phyloP scores from a whole-genome alignment of 2,888 invertebrate genomes.

The Tholera decimalis region DNA sequence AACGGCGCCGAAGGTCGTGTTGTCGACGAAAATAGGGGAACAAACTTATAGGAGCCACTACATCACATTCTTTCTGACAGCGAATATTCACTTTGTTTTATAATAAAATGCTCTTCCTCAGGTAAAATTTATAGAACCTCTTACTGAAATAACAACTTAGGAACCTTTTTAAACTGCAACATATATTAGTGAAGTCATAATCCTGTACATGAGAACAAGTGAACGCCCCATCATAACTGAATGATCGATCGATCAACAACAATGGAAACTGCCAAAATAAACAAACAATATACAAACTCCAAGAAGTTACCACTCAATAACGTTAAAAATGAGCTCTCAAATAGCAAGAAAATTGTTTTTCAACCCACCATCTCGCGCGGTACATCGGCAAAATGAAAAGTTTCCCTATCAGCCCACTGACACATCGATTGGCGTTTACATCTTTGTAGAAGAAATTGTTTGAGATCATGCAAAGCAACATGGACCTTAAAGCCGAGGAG shows the following conservation, averaged over 20 bases:
- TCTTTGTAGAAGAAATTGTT: constrained; percentile 87
- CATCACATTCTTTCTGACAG: constrained; percentile 68
- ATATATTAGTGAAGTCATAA: constrained; percentile 21
- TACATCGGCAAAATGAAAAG: constrained; percentile 89
- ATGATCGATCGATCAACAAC: constrained; percentile 77
- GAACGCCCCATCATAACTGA: constrained; percentile 50
- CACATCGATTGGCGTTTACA: constrained; percentile 89
- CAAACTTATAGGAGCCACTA: constrained; percentile 66
- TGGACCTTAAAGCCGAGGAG: constrained; percentile 77
- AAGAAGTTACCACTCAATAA: constrained; percentile 85
- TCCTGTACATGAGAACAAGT: constrained; percentile 18
- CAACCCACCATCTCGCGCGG: constrained; percentile 77
- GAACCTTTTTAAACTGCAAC: constrained; percentile 27
- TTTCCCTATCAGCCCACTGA: constrained; percentile 88
- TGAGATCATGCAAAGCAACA: constrained; percentile 79
- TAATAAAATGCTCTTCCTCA: constrained; percentile 63
- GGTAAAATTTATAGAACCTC: constrained; percentile 58
- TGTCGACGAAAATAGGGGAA: constrained; percentile 67
- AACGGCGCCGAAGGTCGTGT: constrained; percentile 65
- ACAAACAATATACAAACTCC: constrained; percentile 71
- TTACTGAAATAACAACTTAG: constrained; percentile 45
- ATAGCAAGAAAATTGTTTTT: constrained; percentile 88
- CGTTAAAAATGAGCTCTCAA: constrained; percentile 86
- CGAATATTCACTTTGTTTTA: constrained; percentile 70
- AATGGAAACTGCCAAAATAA: constrained; percentile 74